phyloP scores from a whole-genome alignment of 2,888 invertebrate species.

The Agrilus cyanescens region DNA sequence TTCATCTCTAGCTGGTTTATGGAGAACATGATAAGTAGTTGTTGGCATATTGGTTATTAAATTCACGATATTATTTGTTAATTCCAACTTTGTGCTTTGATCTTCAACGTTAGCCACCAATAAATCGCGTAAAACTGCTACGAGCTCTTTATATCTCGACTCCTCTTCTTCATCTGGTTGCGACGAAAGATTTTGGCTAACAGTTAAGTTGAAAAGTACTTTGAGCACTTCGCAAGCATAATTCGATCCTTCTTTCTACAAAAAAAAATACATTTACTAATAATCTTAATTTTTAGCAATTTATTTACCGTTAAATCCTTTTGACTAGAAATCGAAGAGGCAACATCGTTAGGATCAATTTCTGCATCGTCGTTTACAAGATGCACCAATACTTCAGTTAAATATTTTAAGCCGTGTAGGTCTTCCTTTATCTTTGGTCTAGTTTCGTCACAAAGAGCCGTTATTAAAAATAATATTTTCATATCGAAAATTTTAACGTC shows the following conservation, averaged over 20 bases:
- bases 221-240: conserved; percentile 58
- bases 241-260: no score
- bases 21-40: conserved; percentile 49
- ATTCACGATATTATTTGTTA: conserved; percentile 72
- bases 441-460: conserved; percentile 65
- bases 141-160: conserved; percentile 58
- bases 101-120: conserved; percentile 47
- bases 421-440: conserved; percentile 53
- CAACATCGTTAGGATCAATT: conserved; percentile 13
- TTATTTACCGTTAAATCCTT: no score
- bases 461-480: conserved; percentile 77
- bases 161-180: conserved; percentile 52
- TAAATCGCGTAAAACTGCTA: conserved; percentile 57
- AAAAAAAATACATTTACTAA: no score
- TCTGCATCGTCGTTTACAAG: conserved; percentile 36
- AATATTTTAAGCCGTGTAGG: conserved; percentile 54
- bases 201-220: conserved; percentile 65
- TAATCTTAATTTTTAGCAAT: no score
- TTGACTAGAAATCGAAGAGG: neutral
- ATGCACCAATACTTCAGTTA: conserved; percentile 56
- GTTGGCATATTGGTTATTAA: conserved; percentile 72
- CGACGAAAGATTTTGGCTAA: conserved; percentile 34
- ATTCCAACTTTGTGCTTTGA: conserved; percentile 50
- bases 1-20: conserved; percentile 40
- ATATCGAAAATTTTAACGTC: conserved; percentile 77